Percentiles rank a stretch among this genome's conserved stretches.
Conservation (phyloP, 1,140 invertebrate genomes). For the Dendrolimus punctatus region DNA sequence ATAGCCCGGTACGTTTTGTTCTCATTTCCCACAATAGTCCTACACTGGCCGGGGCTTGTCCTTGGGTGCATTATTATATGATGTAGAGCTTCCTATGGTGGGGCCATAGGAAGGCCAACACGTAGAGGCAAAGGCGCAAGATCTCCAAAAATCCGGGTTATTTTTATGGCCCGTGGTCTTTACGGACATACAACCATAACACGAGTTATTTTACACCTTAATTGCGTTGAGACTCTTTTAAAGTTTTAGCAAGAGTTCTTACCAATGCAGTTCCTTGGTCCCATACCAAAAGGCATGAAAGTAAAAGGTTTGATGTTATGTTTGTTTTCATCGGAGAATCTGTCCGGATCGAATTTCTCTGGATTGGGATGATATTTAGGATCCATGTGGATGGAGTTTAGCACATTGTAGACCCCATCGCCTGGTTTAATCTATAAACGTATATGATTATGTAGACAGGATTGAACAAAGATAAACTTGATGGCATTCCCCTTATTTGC, state of each 20-base stretch:
- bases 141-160: no score
- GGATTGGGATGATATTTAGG: slow-evolving; percentile 72
- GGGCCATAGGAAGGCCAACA: no score
- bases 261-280: slow-evolving; percentile 73
- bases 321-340: slow-evolving; percentile 74
- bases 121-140: no score
- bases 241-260: not conserved
- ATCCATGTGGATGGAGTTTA: slow-evolving; percentile 72
- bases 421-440: slow-evolving; percentile 23
- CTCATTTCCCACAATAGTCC: no score
- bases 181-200: no score
- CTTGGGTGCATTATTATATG: no score
- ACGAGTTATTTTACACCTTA: not conserved
- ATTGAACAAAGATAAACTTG: no score
- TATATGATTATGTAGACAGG: not conserved
- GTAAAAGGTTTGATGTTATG: slow-evolving; percentile 67
- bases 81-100: no score
- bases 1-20: no score
- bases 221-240: not conserved
- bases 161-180: no score
- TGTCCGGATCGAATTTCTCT: slow-evolving; percentile 72
- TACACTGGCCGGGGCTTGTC: no score
- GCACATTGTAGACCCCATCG: slow-evolving; percentile 38
- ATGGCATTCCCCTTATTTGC: no score
- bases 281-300: slow-evolving; percentile 76